These are phyloP conservation scores for Drosophila bocqueti DNA, from an alignment of 1,140 invertebrate genomes.

Conservation along the genomic window DNA sequence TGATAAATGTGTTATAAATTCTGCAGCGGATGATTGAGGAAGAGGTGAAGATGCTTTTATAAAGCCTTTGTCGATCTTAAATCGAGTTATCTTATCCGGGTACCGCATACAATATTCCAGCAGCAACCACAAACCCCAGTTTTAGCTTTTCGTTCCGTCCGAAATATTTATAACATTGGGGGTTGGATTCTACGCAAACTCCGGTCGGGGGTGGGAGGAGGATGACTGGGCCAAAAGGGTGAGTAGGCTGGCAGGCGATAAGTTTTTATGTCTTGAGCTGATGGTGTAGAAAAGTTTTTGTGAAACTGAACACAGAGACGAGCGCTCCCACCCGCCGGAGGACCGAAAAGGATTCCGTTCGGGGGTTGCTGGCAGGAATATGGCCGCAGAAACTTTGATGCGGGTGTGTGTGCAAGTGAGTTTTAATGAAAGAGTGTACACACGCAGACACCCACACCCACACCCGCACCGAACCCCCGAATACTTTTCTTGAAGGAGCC, in stretches of 20 bases:
- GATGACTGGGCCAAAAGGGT: slow-evolving; percentile 12
- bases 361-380: slow-evolving; percentile 68
- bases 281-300: slow-evolving; percentile 81
- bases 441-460: slow-evolving; percentile 11
- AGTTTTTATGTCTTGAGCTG: slow-evolving; percentile 83
- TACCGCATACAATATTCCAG: slow-evolving; percentile 21
- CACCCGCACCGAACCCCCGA: slow-evolving; percentile 12
- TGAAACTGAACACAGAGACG: slow-evolving; percentile 52
- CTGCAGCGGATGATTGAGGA: background rate
- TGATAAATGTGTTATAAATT: background rate
- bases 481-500: slow-evolving; percentile 67
- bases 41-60: background rate
- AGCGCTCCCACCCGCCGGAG: slow-evolving; percentile 10
- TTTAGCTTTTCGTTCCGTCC: slow-evolving; percentile 8
- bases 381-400: slow-evolving; percentile 76
- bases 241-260: slow-evolving; percentile 66
- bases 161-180: slow-evolving; percentile 48
- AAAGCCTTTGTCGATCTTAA: background rate
- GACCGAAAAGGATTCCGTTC: slow-evolving; percentile 23
- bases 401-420: slow-evolving; percentile 51
- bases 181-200: slow-evolving; percentile 67
- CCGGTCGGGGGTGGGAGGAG: slow-evolving; percentile 20
- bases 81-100: slow-evolving; percentile 26
- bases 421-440: slow-evolving; percentile 61
- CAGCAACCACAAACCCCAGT: slow-evolving; percentile 31